A percentile compares a stretch with the other conserved stretches of the same genome.
Evolutionary conservation across 2,888 invertebrate species (phyloP).

Genomic region (Nycteola revayana): DNA sequence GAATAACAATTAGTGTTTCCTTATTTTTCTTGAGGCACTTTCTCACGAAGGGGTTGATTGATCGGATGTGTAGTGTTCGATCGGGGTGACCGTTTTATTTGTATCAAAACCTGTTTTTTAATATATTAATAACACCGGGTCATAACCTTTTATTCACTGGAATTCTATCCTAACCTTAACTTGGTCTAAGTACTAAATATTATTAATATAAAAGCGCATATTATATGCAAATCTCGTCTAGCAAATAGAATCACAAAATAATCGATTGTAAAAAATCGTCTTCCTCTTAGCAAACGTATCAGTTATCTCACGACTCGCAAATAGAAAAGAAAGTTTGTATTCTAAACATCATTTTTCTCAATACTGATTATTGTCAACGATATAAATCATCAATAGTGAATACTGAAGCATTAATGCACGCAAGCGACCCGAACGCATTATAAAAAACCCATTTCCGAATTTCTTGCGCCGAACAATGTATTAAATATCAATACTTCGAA

Average conservation of each 20-base stretch:
- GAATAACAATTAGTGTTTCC: constrained; percentile 76
- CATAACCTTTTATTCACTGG: too few species aligned
- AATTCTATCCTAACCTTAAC: too few species aligned
- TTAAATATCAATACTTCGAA: constrained; percentile 59
- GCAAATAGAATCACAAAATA: too few species aligned
- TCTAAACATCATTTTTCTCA: constrained; percentile 36
- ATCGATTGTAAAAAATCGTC: too few species aligned
- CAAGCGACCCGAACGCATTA: constrained; percentile 46
- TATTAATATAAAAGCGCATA: too few species aligned
- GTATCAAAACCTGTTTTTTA: constrained; percentile 30
- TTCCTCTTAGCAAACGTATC: constrained; percentile 4
- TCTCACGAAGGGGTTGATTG: constrained; percentile 75
- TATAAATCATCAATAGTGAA: constrained; percentile 39
- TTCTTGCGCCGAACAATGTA: constrained; percentile 50
- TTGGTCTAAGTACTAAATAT: too few species aligned
- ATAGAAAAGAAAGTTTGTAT: constrained; percentile 33
- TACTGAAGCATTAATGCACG: constrained; percentile 49
- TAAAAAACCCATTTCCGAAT: constrained; percentile 72
- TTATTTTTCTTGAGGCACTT: constrained; percentile 59
- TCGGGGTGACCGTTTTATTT: constrained; percentile 33
- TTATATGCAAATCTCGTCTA: too few species aligned
- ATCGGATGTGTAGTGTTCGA: constrained; percentile 43
- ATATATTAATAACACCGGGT: too few species aligned
- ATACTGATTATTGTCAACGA: constrained; percentile 36
- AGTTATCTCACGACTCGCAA: constrained; percentile 21